Evolutionary conservation across 2,113 vertebrate species (phyloP).

Genomic region (Siniperca knerii): DNA sequence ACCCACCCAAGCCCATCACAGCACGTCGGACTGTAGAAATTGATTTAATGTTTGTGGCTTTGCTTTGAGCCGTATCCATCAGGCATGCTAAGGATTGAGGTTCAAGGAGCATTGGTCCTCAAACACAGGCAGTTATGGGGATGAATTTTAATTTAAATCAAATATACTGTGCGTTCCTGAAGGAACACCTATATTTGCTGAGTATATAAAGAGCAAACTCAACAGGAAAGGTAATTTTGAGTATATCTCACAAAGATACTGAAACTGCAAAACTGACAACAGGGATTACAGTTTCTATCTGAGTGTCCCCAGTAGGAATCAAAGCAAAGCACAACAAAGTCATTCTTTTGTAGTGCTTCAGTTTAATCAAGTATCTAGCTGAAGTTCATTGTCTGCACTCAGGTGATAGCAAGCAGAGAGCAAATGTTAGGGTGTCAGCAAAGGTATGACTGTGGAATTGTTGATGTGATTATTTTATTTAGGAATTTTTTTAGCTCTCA

Average conservation of each 20-base stretch:
- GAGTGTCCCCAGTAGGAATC: conserved; percentile 37
- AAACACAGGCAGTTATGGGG: conserved; percentile 29
- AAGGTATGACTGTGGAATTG: background rate
- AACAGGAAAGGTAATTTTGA: conserved; percentile 25
- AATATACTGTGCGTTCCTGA: conserved; percentile 12
- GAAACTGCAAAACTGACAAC: conserved; percentile 34
- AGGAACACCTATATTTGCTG: conserved; percentile 41
- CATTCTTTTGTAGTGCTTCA: conserved; percentile 34
- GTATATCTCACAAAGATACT: conserved; percentile 28
- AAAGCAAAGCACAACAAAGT: conserved; percentile 37
- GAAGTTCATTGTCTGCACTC: conserved; percentile 27
- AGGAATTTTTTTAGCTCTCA: background rate
- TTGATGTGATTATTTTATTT: conserved; percentile 29
- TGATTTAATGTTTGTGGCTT: conserved; percentile 67
- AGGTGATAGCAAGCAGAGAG: conserved; percentile 34
- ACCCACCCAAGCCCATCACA: conserved; percentile 64
- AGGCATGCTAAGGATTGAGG: conserved; percentile 13
- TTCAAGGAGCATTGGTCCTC: conserved; percentile 42
- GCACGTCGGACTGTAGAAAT: conserved; percentile 42
- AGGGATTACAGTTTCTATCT: conserved; percentile 43
- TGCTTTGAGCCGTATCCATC: conserved; percentile 51
- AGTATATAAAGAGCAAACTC: conserved; percentile 34
- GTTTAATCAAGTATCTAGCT: conserved; percentile 42
- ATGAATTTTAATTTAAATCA: conserved; percentile 52
- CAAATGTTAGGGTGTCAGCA: background rate